phyloP scores from a whole-genome alignment of 2,797 vertebrate species.

The Apogon hyalosoma region DNA sequence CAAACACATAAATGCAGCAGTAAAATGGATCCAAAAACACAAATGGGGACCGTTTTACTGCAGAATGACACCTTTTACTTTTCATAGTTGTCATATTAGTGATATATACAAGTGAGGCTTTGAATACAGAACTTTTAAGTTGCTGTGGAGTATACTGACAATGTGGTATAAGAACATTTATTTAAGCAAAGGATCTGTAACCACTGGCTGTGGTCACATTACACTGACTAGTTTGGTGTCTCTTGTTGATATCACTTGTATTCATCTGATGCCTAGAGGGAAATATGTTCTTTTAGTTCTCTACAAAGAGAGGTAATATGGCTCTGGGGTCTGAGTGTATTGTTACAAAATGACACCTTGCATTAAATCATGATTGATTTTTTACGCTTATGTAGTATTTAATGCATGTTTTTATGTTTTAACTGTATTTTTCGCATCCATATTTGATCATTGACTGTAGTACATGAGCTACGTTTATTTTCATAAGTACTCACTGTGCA shows the following conservation, averaged over 20 bases:
- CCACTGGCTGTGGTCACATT: not conserved
- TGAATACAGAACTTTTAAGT: no score
- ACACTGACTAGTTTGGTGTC: not conserved
- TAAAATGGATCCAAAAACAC: no score
- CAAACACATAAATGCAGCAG: no score
- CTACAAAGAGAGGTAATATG: not conserved
- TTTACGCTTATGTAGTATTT: not conserved
- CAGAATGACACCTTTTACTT: no score
- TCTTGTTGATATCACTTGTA: not conserved
- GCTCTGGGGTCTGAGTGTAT: no score
- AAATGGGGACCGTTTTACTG: no score
- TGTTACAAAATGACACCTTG: not conserved
- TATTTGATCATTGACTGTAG: not conserved
- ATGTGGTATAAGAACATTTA: no score
- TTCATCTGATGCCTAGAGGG: not conserved
- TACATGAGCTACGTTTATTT: not conserved
- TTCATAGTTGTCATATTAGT: no score
- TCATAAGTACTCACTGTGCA: not conserved
- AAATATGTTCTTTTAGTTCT: not conserved
- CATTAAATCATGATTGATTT: not conserved
- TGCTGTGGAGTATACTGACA: no score
- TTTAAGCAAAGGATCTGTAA: no score
- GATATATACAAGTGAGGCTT: no score
- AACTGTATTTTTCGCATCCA: not conserved
- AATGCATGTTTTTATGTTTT: not conserved